Evolutionary conservation across 2,113 vertebrate species (phyloP).

Genomic region (Dissostichus mawsoni): DNA sequence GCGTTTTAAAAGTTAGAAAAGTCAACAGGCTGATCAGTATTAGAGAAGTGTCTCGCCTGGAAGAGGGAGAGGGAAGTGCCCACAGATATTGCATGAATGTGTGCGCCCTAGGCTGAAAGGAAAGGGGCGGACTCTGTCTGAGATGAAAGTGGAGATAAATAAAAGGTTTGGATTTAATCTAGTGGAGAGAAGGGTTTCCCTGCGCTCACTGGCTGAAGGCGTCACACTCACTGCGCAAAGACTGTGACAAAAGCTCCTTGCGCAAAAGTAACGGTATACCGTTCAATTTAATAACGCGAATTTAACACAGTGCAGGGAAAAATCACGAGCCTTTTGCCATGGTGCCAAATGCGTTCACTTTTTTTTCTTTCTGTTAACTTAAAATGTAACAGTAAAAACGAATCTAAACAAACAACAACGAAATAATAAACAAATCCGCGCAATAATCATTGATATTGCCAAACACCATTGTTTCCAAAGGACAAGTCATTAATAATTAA

Average conservation of each 20-base stretch:
- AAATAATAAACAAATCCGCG: not conserved
- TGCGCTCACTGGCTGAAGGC: conserved; percentile 76
- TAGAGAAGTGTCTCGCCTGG: conserved; percentile 49
- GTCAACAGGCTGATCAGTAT: not conserved
- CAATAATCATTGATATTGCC: not conserved
- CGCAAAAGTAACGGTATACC: conserved; percentile 41
- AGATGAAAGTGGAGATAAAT: conserved; percentile 97
- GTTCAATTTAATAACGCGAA: conserved; percentile 27
- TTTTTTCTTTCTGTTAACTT: not conserved
- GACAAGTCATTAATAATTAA: conserved; percentile 60
- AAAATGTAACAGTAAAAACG: not conserved
- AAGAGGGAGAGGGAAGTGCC: conserved; percentile 69
- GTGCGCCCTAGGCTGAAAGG: conserved; percentile 78
- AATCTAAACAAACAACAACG: not conserved
- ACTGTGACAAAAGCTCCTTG: conserved; percentile 81
- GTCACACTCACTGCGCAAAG: conserved; percentile 85
- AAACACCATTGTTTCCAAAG: not conserved
- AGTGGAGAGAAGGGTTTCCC: conserved; percentile 88
- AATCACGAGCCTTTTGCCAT: not conserved
- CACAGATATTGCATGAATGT: conserved; percentile 70
- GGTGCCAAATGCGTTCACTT: not conserved
- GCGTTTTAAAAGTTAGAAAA: conserved; percentile 27
- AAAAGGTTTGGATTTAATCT: conserved; percentile 97
- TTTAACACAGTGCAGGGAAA: conserved; percentile 10
- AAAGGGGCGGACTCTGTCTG: conserved; percentile 90